A percentile compares a stretch with the other conserved stretches of the same genome.
Conservation (phyloP, 2,113 vertebrate species). For the Narcine bancroftii region DNA sequence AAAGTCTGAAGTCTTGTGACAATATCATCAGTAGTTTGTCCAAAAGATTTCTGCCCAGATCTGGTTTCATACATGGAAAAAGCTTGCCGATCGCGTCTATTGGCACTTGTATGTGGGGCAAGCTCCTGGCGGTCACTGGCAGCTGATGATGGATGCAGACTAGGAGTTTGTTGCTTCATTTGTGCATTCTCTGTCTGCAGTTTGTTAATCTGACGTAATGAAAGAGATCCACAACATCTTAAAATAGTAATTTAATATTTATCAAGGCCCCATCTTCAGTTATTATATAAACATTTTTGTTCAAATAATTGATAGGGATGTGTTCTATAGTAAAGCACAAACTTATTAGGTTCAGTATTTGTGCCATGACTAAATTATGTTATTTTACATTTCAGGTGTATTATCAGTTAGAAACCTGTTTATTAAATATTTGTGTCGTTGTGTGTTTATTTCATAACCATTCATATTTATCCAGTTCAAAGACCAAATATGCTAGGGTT, state of each 20-base stretch:
- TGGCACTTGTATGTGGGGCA: slow-evolving; percentile 41
- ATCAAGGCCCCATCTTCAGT: background rate
- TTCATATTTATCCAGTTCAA: background rate
- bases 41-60: slow-evolving; percentile 70
- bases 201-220: slow-evolving; percentile 76
- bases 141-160: slow-evolving; percentile 44
- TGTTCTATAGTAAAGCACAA: background rate
- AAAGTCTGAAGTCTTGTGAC: slow-evolving; percentile 80
- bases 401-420: background rate
- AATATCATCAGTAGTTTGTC: slow-evolving; percentile 77
- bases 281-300: slow-evolving; percentile 5
- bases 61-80: slow-evolving; percentile 95
- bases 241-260: slow-evolving; percentile 9
- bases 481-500: background rate
- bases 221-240: slow-evolving; percentile 12
- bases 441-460: background rate
- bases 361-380: background rate
- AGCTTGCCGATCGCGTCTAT: slow-evolving; percentile 81
- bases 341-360: background rate
- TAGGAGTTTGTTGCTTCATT: slow-evolving; percentile 63
- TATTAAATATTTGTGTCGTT: background rate
- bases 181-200: slow-evolving; percentile 90
- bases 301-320: background rate
- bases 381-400: background rate
- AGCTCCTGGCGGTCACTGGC: slow-evolving; percentile 59